These are phyloP conservation scores for Lagopus leucura DNA, from an alignment of 2,113 vertebrate species.

Conservation along the genomic window DNA sequence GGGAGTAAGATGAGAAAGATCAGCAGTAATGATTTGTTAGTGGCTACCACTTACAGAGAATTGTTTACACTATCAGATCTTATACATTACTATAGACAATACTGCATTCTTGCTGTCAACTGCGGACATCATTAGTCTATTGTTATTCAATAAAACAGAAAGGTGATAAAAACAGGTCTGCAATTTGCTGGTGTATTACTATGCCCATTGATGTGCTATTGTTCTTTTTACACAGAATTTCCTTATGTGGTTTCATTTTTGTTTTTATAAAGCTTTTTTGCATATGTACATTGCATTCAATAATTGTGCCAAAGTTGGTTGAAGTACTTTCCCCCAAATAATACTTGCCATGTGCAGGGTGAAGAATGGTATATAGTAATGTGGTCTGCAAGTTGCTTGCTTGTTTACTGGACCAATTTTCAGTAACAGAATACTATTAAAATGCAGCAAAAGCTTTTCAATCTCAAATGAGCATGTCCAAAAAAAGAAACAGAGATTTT, in stretches of 20 bases:
- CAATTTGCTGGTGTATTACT: neutral
- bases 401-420: conserved; percentile 70
- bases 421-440: conserved; percentile 16
- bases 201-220: neutral
- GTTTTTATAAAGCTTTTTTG: neutral
- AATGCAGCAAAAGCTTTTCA: conserved; percentile 42
- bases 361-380: neutral
- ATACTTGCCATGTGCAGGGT: neutral
- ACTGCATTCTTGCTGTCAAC: neutral
- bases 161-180: neutral
- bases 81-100: neutral
- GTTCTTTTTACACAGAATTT: neutral
- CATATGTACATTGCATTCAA: neutral
- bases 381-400: conserved; percentile 16
- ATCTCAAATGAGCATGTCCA: conserved; percentile 47
- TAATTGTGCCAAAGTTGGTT: neutral
- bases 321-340: neutral
- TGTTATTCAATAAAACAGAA: conserved; percentile 51
- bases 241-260: neutral
- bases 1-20: neutral
- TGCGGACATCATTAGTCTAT: neutral
- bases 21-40: neutral
- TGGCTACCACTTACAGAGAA: neutral
- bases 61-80: neutral
- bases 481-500: conserved; percentile 77